Evolutionary conservation across 2,113 vertebrate species (phyloP).

Genomic region (Erinaceus europaeus): DNA sequence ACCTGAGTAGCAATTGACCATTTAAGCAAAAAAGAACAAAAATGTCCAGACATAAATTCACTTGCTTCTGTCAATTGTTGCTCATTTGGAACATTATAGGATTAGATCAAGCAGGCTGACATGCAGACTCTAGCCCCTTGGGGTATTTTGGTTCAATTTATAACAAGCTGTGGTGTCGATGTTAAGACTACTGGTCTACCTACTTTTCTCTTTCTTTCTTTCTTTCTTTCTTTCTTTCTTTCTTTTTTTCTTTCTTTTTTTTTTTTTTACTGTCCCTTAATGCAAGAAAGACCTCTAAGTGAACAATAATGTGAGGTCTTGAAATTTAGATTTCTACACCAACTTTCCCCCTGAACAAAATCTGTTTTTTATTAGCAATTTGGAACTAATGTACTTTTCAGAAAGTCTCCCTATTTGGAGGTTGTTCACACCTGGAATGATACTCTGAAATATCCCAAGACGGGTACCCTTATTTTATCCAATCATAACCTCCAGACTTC

Average conservation of each 20-base stretch:
- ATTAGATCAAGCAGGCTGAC: not conserved
- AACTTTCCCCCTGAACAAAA: conserved; percentile 7
- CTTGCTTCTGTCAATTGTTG: conserved; percentile 6
- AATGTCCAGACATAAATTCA: not conserved
- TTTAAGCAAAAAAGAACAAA: not conserved
- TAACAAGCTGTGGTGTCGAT: not conserved
- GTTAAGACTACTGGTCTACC: not conserved
- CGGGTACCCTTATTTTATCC: conserved; percentile 4
- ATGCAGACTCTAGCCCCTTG: not conserved
- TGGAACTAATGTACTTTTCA: conserved; percentile 65
- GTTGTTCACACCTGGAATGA: conserved; percentile 63
- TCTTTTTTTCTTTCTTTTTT: not conserved
- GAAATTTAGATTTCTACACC: conserved; percentile 52
- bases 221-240: not conserved
- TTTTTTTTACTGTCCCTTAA: no score
- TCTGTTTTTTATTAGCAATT: conserved; percentile 65
- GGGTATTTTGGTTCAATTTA: not conserved
- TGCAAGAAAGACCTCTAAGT: not conserved
- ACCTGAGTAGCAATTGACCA: not conserved
- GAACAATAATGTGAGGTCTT: not conserved
- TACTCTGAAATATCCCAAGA: conserved; percentile 41
- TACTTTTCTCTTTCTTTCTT: not conserved
- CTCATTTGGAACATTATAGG: not conserved
- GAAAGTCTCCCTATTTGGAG: conserved; percentile 38
- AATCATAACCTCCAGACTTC: conserved; percentile 1